Evolutionary conservation across 2,797 vertebrate species (phyloP), one percentile per base, ranked within the genome.

Genomic region (Lepidocolaptes lacrymiger): DNA sequence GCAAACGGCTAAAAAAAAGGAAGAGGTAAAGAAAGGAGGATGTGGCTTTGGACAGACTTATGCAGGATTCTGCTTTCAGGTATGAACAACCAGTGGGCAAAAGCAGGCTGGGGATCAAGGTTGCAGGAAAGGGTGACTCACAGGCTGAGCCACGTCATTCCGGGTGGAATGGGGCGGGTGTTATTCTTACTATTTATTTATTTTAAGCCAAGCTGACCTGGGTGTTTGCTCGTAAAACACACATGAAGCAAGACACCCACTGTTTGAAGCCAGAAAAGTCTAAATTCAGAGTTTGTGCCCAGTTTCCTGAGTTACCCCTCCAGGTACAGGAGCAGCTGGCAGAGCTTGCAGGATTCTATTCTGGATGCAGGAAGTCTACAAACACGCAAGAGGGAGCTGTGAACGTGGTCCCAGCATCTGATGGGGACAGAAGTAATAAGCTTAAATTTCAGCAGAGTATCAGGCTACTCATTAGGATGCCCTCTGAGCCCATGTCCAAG

Each of bases 351-450:
- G 69, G 37, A 19, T 41, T 72, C 55, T 49, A 6, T 28, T 59
- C 66, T 23, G 37, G n/a, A 30, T 15, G 14, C 41, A 36, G 20
- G 46, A 62, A 17, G 16, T 37, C 75, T 55, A 54, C 1, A 4
- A 81, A 68, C 11, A 37, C 0, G 0, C 48, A 41, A 48, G 28
- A 52, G 10, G 21, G 52, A 80, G 23, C 49, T 74, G 23, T 2
- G 9, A 71, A 37, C 14, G 15, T 0, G 4, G 10, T 62, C 24
- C 21, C 51, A 69, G 44, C 15, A 41, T 52, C 68, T 0, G 0
- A 14, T 23, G 13, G 63, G 27, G 22, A 58, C 0, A 66, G 36
- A 36, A 69, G 7, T 5, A 80, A 43, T 18, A 62, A 73, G 12
- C 51, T 62, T 43, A n/a, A 62, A 55, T n/a, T 69, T 63, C 48